Conservation (phyloP, 1,140 invertebrate genomes). For the Bombus pascuorum region DNA sequence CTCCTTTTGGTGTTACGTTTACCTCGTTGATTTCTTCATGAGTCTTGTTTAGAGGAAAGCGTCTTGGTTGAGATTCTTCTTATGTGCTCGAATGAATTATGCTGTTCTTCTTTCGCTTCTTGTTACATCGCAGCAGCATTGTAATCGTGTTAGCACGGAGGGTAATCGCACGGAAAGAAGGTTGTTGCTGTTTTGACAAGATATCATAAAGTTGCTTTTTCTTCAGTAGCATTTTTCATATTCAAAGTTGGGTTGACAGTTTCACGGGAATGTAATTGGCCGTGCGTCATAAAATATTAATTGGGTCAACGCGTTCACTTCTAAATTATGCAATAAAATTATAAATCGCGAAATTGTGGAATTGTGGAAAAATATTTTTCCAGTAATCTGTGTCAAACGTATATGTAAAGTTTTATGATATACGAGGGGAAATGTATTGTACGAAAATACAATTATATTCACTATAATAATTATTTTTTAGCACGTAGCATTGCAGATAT, state of each 20-base stretch:
- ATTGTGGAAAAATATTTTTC: neutral
- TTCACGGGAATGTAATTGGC: neutral
- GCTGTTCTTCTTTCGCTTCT: constrained; percentile 1
- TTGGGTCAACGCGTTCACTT: neutral
- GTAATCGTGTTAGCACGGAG: constrained; percentile 21
- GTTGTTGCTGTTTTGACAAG: constrained; percentile 1
- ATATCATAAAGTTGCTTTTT: neutral
- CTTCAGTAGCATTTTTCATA: neutral
- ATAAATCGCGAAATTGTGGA: neutral
- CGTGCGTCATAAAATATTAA: neutral
- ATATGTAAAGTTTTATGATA: too few species aligned
- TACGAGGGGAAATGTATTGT: too few species aligned
- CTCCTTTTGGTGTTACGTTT: neutral
- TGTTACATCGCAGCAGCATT: neutral
- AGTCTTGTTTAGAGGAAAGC: constrained; percentile 4
- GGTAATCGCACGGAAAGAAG: neutral
- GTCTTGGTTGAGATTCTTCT: neutral
- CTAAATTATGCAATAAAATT: neutral
- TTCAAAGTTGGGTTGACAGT: neutral
- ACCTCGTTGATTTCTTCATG: constrained; percentile 15
- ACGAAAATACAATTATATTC: too few species aligned
- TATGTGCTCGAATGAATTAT: constrained; percentile 14
- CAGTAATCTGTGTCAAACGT: too few species aligned
- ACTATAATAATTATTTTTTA: too few species aligned
- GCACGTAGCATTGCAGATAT: too few species aligned